These are phyloP conservation scores for Motacilla tschutschensis DNA, from an alignment of 2,113 vertebrate species.

Conservation along the genomic window DNA sequence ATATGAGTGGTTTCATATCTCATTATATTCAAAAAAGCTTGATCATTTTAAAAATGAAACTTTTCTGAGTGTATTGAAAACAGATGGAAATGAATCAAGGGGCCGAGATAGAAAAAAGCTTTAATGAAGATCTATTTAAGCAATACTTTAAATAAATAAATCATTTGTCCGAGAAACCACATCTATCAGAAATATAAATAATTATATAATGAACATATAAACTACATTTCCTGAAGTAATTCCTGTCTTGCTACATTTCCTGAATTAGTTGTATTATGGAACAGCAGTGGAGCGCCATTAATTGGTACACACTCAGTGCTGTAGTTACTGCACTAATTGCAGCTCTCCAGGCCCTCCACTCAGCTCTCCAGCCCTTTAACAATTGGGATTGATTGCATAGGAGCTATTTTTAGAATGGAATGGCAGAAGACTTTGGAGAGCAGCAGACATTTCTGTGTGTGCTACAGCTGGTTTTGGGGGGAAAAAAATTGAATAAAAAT, in stretches of 20 bases:
- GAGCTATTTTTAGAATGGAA: slow-evolving; percentile 35
- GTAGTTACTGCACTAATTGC: slow-evolving; percentile 18
- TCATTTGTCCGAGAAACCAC: slow-evolving; percentile 23
- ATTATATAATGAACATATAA: slow-evolving; percentile 30
- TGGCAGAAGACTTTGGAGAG: slow-evolving; percentile 33
- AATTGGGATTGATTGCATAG: slow-evolving; percentile 55
- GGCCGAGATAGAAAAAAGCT: not conserved
- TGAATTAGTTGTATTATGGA: slow-evolving; percentile 47
- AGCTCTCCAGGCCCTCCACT: slow-evolving; percentile 21
- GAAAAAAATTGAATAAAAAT: not conserved
- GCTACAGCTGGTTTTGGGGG: slow-evolving; percentile 20
- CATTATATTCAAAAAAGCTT: not conserved
- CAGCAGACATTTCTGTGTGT: slow-evolving; percentile 22
- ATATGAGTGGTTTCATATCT: not conserved
- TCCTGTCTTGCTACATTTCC: slow-evolving; percentile 37
- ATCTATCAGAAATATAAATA: slow-evolving; percentile 42
- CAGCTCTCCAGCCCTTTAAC: slow-evolving; percentile 5
- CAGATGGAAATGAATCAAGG: slow-evolving; percentile 20
- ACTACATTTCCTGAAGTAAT: slow-evolving; percentile 55
- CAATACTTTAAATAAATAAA: slow-evolving; percentile 43
- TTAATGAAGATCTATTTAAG: slow-evolving; percentile 8
- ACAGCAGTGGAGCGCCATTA: not conserved
- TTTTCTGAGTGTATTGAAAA: slow-evolving; percentile 1
- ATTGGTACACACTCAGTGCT: slow-evolving; percentile 7
- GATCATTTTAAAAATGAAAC: not conserved